phyloP scores from a whole-genome alignment of 2,113 vertebrate genomes.

The Osmerus eperlanus region DNA sequence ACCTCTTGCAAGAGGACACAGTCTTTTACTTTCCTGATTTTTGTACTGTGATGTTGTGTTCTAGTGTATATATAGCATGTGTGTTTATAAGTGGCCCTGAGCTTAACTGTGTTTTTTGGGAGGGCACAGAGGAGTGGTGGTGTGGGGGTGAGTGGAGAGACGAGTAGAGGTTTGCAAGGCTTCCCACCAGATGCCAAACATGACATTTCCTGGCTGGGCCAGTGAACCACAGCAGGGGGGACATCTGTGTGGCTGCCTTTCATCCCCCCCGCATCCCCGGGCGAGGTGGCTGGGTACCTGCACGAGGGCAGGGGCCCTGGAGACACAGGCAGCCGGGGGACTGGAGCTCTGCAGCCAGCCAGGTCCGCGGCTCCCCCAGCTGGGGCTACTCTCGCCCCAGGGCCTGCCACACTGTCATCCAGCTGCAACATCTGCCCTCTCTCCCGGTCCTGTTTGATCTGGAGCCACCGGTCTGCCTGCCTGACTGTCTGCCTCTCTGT shows the following conservation, averaged over 20 bases:
- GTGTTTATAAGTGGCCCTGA: conserved; percentile 5
- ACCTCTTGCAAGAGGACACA: no score
- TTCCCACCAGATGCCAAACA: conserved; percentile 74
- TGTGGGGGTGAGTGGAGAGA: neutral
- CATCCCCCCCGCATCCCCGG: conserved; percentile 67
- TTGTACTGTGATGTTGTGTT: no score
- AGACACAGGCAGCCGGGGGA: conserved; percentile 32
- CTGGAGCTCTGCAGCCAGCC: conserved; percentile 67
- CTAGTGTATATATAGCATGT: neutral
- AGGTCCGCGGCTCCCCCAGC: conserved; percentile 63
- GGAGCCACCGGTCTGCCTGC: conserved; percentile 47
- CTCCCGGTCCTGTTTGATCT: conserved; percentile 57
- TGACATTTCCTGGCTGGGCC: conserved; percentile 76
- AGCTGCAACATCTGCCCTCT: conserved; percentile 76
- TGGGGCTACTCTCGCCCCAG: conserved; percentile 63
- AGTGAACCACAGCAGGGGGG: conserved; percentile 72
- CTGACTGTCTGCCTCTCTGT: neutral
- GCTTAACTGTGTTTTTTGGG: conserved; percentile 18
- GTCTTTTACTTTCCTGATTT: no score
- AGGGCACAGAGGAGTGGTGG: conserved; percentile 5
- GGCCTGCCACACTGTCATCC: conserved; percentile 59
- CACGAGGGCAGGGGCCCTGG: conserved; percentile 67
- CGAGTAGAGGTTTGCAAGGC: conserved; percentile 45
- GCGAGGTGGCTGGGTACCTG: conserved; percentile 71
- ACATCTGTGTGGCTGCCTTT: conserved; percentile 78